Evolutionary conservation across 1,140 invertebrate genomes (phyloP).

Genomic region (Leguminivora glycinivorella): DNA sequence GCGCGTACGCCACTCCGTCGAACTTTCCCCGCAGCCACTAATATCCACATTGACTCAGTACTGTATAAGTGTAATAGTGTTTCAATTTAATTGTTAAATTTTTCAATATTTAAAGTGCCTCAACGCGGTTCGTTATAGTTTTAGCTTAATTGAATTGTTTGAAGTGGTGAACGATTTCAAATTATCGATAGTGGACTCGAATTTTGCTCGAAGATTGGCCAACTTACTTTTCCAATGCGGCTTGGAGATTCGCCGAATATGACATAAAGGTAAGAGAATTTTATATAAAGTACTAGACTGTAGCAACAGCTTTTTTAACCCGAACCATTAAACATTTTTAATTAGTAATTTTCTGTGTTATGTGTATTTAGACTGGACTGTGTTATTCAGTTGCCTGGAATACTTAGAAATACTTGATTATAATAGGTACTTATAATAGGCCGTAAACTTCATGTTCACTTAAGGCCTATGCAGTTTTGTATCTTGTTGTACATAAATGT

Average conservation of each 20-base stretch:
- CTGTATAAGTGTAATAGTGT: conserved; percentile 32
- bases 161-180: conserved; percentile 32
- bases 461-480: too few species aligned
- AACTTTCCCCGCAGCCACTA: neutral
- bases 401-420: too few species aligned
- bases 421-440: too few species aligned
- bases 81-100: conserved; percentile 31
- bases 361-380: too few species aligned
- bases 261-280: conserved; percentile 47
- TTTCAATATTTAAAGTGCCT: conserved; percentile 42
- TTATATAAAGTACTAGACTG: neutral
- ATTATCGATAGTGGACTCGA: conserved; percentile 25
- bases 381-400: too few species aligned
- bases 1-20: neutral
- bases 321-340: neutral
- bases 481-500: too few species aligned
- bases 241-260: conserved; percentile 41
- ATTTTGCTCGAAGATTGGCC: conserved; percentile 28
- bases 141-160: conserved; percentile 31
- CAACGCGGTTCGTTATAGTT: conserved; percentile 38
- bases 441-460: too few species aligned
- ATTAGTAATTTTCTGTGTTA: too few species aligned
- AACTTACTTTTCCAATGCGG: conserved; percentile 37
- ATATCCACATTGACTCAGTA: neutral
- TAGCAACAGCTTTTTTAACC: neutral